phyloP scores from a whole-genome alignment of 1,140 invertebrate genomes.

The Brachionus rubens region DNA sequence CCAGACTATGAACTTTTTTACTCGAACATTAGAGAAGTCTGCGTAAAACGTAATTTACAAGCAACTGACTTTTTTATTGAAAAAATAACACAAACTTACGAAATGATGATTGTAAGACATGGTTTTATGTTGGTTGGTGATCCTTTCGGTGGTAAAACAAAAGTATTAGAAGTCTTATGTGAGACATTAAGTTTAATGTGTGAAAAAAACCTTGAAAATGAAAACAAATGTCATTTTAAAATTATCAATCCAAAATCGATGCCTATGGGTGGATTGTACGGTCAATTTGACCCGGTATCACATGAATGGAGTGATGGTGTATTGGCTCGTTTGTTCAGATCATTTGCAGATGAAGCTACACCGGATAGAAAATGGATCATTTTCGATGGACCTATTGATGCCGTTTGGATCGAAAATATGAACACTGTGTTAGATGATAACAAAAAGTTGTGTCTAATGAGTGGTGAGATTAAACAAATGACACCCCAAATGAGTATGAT shows the following conservation, averaged over 20 bases:
- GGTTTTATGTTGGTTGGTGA: conserved; percentile 65
- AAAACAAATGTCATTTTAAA: conserved; percentile 54
- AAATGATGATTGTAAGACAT: conserved; percentile 63
- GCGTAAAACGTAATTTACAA: conserved; percentile 57
- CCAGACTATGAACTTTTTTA: conserved; percentile 67
- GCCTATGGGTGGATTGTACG: conserved; percentile 61
- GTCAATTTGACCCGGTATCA: conserved; percentile 61
- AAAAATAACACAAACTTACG: conserved; percentile 62
- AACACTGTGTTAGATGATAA: conserved; percentile 63
- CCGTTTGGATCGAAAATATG: conserved; percentile 63
- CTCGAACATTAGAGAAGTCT: conserved; percentile 54
- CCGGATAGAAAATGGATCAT: conserved; percentile 61
- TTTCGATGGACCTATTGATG: conserved; percentile 62
- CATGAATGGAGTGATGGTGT: conserved; percentile 65
- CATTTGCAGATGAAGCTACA: conserved; percentile 58
- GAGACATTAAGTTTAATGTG: conserved; percentile 67
- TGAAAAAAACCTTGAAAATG: conserved; percentile 50
- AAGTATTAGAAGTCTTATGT: conserved; percentile 67
- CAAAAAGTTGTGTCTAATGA: conserved; percentile 62
- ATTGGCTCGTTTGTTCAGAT: conserved; percentile 60
- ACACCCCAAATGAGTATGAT: conserved; percentile 60
- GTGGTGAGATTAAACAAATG: conserved; percentile 63
- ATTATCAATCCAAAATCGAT: conserved; percentile 62
- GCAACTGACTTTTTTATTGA: conserved; percentile 59
- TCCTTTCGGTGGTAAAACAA: conserved; percentile 62